A percentile compares a stretch with the other conserved stretches of the same genome.
Conservation (phyloP, 1,140 invertebrate species). For the Drosophila leontia region DNA sequence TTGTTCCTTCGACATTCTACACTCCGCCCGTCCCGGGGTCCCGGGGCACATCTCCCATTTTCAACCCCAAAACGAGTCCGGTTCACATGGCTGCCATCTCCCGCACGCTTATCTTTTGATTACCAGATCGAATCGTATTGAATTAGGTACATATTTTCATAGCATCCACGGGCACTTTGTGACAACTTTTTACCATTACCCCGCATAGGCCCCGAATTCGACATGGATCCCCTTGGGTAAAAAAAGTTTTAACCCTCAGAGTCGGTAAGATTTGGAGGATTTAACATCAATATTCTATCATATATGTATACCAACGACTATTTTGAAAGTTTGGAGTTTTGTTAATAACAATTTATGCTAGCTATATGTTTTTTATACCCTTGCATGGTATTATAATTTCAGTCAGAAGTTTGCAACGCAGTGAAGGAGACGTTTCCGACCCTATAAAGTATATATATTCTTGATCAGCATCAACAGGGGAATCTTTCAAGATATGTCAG, state of each 20-base stretch:
- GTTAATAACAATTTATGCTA: neutral
- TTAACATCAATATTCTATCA: neutral
- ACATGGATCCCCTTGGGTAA: constrained; percentile 20
- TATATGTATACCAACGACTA: neutral
- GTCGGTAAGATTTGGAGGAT: neutral
- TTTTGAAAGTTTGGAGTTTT: neutral
- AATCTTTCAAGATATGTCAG: no score
- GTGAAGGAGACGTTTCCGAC: no score
- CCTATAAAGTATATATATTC: no score
- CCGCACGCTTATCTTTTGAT: constrained; percentile 72
- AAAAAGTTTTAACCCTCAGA: constrained; percentile 11
- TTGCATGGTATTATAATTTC: no score
- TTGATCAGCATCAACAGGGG: no score
- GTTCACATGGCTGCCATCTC: constrained; percentile 47
- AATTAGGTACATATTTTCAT: constrained; percentile 70
- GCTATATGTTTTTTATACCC: no score
- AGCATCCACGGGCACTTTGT: constrained; percentile 24
- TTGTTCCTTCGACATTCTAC: constrained; percentile 74
- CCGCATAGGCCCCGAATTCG: constrained; percentile 43
- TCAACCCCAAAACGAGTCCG: constrained; percentile 14
- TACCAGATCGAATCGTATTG: constrained; percentile 77
- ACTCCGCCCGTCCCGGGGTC: constrained; percentile 45
- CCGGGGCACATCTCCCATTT: constrained; percentile 27
- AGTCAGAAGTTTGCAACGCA: no score
- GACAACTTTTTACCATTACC: constrained; percentile 50